Evolutionary conservation across 2,797 vertebrate species (phyloP), one percentile per base, ranked within the genome.

Genomic region (Phrynocephalus vlangalii): DNA sequence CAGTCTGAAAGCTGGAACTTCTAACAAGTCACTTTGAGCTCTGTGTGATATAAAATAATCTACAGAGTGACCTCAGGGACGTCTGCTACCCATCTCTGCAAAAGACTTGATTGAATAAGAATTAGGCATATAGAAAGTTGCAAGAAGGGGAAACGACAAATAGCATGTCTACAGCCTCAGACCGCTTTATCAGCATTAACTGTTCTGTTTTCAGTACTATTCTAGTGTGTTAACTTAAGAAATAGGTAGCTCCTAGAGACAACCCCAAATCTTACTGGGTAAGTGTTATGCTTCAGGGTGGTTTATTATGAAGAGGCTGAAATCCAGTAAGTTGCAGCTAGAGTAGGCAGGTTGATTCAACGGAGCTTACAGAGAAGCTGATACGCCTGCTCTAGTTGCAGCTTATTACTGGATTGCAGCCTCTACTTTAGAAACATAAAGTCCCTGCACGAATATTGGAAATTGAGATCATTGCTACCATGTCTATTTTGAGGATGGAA

Each of bases 211-310:
- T 82, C 15, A 30, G 11, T 6, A 33, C 18, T 16, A 22, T 68
- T 67, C 50, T 50, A 63, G 44, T 28, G 44, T 50, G 33, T 33
- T n/a, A 48, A 6, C 22, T 68, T 79, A 83, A 72, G 5, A 2
- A 87, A 33, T 30, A 11, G 71, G 6, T 90, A 86, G 63, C 90
- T 75, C 88, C 86, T 81, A 86, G 38, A 24, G 52, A 13, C 86
- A 63, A 48, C 71, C 33, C 60, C 83, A 86, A 80, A 87, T 86
- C 33, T 87, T 79, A 30, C 79, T 70, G 73, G 30, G 56, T 28
- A 63, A 88, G 67, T 48, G 72, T 28, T 83, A 73, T 38, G 84
- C 68, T 73, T 78, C 70, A 88, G 38, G n/a, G 84, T 67, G 52
- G 20, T 87, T 87, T 79, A 18, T 86, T 77, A 82, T 33, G 44